Base-by-base conservation (phyloP, 2,113 vertebrate species). In the Polypterus senegalus region DNA sequence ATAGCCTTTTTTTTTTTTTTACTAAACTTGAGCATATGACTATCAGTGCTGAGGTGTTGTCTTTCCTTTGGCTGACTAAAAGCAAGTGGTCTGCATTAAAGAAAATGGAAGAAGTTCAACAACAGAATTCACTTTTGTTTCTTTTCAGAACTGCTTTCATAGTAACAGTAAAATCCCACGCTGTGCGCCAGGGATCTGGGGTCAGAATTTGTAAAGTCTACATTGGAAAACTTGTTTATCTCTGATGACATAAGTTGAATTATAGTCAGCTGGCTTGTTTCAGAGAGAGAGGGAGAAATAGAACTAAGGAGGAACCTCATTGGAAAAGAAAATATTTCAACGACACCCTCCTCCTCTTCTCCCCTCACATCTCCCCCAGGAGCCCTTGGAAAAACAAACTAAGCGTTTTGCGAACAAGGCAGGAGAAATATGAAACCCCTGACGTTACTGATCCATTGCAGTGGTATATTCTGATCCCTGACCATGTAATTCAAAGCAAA, bases 261-360 rank as follows among this genome's bases (percentile, higher is more conserved):
- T 4, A 52, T 10, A 52, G 7, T 52, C 51, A 3, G 51, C 51
- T 52, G 51, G 51, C 51, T 52, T 52, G 51, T 52, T 10, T 8
- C 7, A 4, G 51, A 52, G 51, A 52, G 51, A 8, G 51, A 27
- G 27, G 27, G 27, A 27, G 27, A 27, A 2, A 27, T 1, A 27
- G 27, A 27, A 27, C 27, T 27, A 27, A 27, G 27, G 27, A 27
- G 27, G 27, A 27, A 27, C 27, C 27, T 27, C 27, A 27, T 52
- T 52, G 7, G 10, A 52, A 52, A 52, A 52, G 3, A 52, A 52
- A 52, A 73, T 64, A n/a, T 60, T 48, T 58, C 11, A 46, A 52
- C 27, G 27, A 27, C 27, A 27, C 27, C 27, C 27, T 27, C 27
- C 27, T 27, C 27, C 66, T 66, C 77, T 68, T 76, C 66, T 72